Evolutionary conservation across 2,113 vertebrate species (phyloP).

Genomic region (Megalops atlanticus): DNA sequence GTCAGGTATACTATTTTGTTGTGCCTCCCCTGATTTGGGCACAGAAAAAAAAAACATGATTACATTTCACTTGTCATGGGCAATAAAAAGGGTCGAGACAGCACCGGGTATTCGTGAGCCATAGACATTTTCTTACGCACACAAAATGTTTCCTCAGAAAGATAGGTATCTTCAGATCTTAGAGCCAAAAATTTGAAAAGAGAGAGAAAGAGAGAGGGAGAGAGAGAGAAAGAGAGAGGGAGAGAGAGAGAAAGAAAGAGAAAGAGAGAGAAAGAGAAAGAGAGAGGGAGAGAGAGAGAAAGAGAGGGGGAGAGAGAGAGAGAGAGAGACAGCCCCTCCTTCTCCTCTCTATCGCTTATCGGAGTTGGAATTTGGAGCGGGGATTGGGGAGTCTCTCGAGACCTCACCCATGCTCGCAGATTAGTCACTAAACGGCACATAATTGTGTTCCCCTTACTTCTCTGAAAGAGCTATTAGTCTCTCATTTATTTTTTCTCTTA

Average conservation of each 20-base stretch:
- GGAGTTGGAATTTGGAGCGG: slow-evolving; percentile 87
- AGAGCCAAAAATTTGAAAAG: slow-evolving; percentile 26
- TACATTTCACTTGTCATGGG: slow-evolving; percentile 52
- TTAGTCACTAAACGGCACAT: slow-evolving; percentile 91
- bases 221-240: slow-evolving; percentile 31
- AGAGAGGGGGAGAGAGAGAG: slow-evolving; percentile 31
- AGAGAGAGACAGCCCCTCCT: slow-evolving; percentile 29
- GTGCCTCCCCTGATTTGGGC: slow-evolving; percentile 54
- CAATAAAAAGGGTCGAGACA: slow-evolving; percentile 51
- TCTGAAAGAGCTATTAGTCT: slow-evolving; percentile 88
- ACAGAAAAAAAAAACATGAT: slow-evolving; percentile 36
- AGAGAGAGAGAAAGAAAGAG: slow-evolving; percentile 31
- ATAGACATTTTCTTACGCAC: slow-evolving; percentile 46
- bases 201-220: slow-evolving; percentile 32
- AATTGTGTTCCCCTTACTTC: slow-evolving; percentile 89
- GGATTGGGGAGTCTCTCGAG: slow-evolving; percentile 84
- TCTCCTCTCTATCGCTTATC: slow-evolving; percentile 74
- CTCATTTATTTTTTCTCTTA: slow-evolving; percentile 76
- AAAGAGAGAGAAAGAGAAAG: slow-evolving; percentile 30
- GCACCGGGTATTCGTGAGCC: slow-evolving; percentile 55
- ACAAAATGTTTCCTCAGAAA: slow-evolving; percentile 44
- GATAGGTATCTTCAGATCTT: slow-evolving; percentile 48
- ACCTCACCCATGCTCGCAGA: slow-evolving; percentile 83
- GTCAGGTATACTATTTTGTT: slow-evolving; percentile 64
- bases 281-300: slow-evolving; percentile 30